phyloP scores from a whole-genome alignment of 1,140 invertebrate species.

The Nomia melanderi region DNA sequence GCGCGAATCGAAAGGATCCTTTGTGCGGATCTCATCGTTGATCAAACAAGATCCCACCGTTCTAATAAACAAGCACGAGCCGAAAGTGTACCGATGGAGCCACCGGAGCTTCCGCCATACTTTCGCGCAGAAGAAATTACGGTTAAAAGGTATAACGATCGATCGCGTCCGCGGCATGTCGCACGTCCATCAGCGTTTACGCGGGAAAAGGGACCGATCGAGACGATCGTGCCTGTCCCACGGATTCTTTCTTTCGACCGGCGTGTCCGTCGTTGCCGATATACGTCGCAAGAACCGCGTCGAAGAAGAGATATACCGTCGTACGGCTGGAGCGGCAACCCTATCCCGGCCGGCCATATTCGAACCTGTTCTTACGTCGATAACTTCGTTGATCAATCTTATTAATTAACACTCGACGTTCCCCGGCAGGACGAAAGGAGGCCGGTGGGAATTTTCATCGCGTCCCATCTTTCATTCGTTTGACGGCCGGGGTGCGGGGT shows the following conservation, averaged over 20 bases:
- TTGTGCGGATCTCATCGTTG: slow-evolving; percentile 12
- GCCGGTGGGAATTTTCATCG: slow-evolving; percentile 60
- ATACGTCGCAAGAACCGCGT: slow-evolving; percentile 19
- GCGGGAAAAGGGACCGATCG: neutral
- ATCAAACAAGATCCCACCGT: neutral
- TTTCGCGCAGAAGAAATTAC: neutral
- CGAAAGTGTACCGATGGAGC: neutral
- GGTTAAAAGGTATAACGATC: neutral
- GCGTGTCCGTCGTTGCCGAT: neutral
- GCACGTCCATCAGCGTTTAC: neutral
- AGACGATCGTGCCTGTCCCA: neutral
- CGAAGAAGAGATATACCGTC: slow-evolving; percentile 7
- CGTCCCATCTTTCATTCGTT: slow-evolving; percentile 61
- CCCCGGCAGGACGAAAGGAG: slow-evolving; percentile 24
- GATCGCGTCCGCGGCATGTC: neutral
- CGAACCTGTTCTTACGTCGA: slow-evolving; percentile 66
- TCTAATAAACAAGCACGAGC: neutral
- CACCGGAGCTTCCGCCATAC: neutral
- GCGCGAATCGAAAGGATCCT: slow-evolving; percentile 16
- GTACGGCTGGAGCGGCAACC: neutral
- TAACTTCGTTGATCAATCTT: slow-evolving; percentile 70
- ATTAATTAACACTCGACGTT: slow-evolving; percentile 73
- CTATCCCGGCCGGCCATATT: slow-evolving; percentile 16
- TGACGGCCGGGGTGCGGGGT: slow-evolving; percentile 26
- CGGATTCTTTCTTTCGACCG: neutral